Evolutionary conservation across 1,140 invertebrate genomes (phyloP), one percentile per base, ranked within the genome.

Genomic region (Paralvinella palmiformis): DNA sequence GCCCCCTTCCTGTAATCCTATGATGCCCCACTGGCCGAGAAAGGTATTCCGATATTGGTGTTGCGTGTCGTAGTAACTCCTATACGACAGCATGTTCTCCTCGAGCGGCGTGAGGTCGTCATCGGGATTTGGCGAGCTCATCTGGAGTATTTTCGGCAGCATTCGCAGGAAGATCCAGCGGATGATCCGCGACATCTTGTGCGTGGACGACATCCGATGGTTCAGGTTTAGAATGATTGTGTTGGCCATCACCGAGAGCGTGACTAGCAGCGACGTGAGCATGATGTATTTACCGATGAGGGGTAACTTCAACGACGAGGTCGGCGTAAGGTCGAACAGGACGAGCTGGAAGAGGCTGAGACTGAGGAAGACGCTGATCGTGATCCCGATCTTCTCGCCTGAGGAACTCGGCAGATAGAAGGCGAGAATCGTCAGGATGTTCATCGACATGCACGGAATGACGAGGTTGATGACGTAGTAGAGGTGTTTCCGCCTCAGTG

Each of bases 201-300:
- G 29, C 55, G 22, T 36, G 27, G 20, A 32, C 29, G 33, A 24
- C 41, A 22, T 22, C 20, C 58, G 88, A 75, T 94, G 94, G 80
- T 96, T 93, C 60, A 97, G 90, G 81, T 97, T 96, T 48, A 98
- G 84, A 41, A 96, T 93, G 67, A 96, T 88, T 67, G 97, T 93
- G 24, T 94, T 96, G 67, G 95, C 91, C 78, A 93, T 93, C 81
- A 96, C 95, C 13, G 94, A 96, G 57, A 95, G 83, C 45, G 94
- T 96, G 59, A 97, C 94, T 62, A 98, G 86, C 75, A 97, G 94
- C 92, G 97, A 96, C 63, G 95, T 94, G 78, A 98, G 97, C 78
- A 97, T 85, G 44, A 98, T 85, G 84, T 98, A 98, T 85, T 96
- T 96, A 68, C 95, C 94, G 59, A 98, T 84, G 22, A 98, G 84